Base-by-base conservation (phyloP, 2,797 vertebrate species). In the Typhlichthys subterraneus region DNA sequence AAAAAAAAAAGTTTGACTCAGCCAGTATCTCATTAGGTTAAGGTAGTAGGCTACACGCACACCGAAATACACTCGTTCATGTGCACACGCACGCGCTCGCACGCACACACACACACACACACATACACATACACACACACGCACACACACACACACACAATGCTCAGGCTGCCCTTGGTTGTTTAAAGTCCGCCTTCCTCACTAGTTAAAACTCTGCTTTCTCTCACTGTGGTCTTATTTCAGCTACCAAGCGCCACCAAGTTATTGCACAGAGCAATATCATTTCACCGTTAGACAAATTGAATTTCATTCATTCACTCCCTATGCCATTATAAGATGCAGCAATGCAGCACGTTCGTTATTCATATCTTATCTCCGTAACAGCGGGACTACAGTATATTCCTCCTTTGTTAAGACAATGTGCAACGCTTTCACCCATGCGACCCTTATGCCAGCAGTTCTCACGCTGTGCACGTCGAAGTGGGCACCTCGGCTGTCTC, bases 1-100 rank as follows among this genome's bases (percentile, higher is more conserved):
- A 70, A 62, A 69, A 50, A 69, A 50, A 61, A 59, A 64, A 50
- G 19, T 62, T 66, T 67, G 80, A 64, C 65, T 60, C 64, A 55
- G 19, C 11, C 45, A 53, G 57, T 46, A 70, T 59, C 23, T 67
- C 60, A 54, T 63, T 56, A 63, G 61, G 71, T 70, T 71, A 62
- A 55, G 42, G 53, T 77, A 55, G 66, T 59, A 29, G 23, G 23
- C 23, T 29, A 58, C 52, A 65, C 56, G 49, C 68, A 62, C 48
- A 45, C 50, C 38, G 9, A 42, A 42, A 62, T 54, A 49, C 66
- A 65, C 19, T 72, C 51, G 47, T 54, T 64, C 65, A 47, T 63
- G 49, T 62, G 56, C 63, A 65, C 60, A 59, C 11, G 3, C 19
- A 56, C 55, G 66, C 53, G 63, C 2, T 11, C 53, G 65, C 12